Evolutionary conservation across 2,797 vertebrate species (phyloP).

Genomic region (Botia almorhae): DNA sequence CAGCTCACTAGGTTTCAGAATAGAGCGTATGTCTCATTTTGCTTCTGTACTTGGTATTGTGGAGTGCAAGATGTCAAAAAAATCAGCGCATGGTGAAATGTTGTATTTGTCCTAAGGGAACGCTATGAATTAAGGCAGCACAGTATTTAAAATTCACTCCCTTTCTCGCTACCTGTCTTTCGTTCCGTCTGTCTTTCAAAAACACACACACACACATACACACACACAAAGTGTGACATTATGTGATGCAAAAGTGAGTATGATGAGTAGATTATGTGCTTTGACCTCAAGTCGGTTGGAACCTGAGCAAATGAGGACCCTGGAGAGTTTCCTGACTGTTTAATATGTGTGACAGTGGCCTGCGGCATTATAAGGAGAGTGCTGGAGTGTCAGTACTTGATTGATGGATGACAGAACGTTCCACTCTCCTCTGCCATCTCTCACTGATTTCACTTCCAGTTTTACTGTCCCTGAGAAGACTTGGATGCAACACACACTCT

Average conservation of each 20-base stretch:
- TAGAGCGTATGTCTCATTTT: constrained; percentile 2
- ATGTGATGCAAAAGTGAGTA: constrained; percentile 56
- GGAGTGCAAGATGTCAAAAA: constrained; percentile 5
- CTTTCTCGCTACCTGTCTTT: not conserved
- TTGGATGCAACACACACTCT: constrained; percentile 60
- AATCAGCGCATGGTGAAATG: not conserved
- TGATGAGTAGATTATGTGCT: constrained; percentile 65
- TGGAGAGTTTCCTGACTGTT: constrained; percentile 58
- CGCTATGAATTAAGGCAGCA: constrained; percentile 1
- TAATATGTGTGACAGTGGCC: constrained; percentile 71
- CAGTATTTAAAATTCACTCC: constrained; percentile 10
- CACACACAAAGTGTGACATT: constrained; percentile 60
- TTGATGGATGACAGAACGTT: constrained; percentile 72
- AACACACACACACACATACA: not conserved
- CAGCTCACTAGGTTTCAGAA: not conserved
- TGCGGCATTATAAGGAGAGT: constrained; percentile 70
- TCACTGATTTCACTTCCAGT: constrained; percentile 72
- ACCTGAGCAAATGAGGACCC: constrained; percentile 63
- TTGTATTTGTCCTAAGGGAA: constrained; percentile 16
- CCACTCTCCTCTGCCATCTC: constrained; percentile 69
- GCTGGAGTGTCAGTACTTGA: constrained; percentile 68
- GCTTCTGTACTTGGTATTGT: not conserved
- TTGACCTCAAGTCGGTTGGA: constrained; percentile 67
- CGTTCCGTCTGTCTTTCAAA: constrained; percentile 7
- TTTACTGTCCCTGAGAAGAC: constrained; percentile 61